Conservation (phyloP, 2,113 vertebrate genomes). For the Eolophus roseicapilla region DNA sequence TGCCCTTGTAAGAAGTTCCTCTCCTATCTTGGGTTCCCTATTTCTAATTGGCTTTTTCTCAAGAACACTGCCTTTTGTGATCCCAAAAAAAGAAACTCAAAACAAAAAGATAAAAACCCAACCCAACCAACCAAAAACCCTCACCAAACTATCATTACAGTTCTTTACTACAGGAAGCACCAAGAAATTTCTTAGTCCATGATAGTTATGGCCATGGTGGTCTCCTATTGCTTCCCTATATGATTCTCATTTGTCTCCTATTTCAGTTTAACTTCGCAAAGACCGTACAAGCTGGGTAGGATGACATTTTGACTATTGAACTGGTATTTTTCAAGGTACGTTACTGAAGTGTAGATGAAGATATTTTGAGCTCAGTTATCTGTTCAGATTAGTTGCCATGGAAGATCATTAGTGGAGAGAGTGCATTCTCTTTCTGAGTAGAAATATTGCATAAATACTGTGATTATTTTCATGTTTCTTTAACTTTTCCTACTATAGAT, state of each 20-base stretch:
- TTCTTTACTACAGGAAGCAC: background rate
- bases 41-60: background rate
- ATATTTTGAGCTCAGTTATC: background rate
- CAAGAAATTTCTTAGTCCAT: background rate
- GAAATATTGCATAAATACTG: background rate
- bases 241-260: background rate
- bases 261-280: background rate
- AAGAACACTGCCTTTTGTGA: background rate
- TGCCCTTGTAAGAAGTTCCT: background rate
- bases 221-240: background rate
- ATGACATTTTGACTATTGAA: background rate
- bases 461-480: background rate
- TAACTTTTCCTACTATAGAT: background rate
- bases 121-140: background rate
- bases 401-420: background rate
- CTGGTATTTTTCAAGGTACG: background rate
- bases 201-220: background rate
- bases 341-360: background rate
- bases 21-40: background rate
- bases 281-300: background rate
- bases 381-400: background rate
- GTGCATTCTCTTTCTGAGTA: background rate
- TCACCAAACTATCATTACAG: background rate
- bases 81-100: background rate
- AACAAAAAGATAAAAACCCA: background rate